Evolutionary conservation across 2,888 invertebrate genomes (phyloP).

Genomic region (Eledona agricola): DNA sequence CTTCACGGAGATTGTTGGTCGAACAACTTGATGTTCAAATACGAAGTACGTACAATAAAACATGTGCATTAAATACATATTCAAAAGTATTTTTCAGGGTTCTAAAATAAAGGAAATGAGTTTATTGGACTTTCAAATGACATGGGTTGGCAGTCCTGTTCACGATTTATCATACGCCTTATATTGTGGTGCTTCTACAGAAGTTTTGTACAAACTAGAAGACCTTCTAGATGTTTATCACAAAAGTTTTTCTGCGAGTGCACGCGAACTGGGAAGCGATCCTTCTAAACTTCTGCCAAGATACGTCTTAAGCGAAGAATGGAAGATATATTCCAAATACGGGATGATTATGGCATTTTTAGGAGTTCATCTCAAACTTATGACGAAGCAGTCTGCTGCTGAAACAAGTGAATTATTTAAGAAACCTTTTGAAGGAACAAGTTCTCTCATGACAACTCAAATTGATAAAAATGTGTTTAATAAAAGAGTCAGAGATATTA

Average conservation of each 20-base stretch:
- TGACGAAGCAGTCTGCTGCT: no score
- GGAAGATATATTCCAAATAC: slow-evolving; percentile 38
- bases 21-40: slow-evolving; percentile 52
- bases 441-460: no score
- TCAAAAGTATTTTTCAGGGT: slow-evolving; percentile 8
- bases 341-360: slow-evolving; percentile 42
- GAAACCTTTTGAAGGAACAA: no score
- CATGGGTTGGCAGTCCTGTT: slow-evolving; percentile 32
- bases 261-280: slow-evolving; percentile 44
- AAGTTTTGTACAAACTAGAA: slow-evolving; percentile 45
- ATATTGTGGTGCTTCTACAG: slow-evolving; percentile 46
- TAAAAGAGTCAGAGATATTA: background rate
- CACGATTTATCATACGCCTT: slow-evolving; percentile 49
- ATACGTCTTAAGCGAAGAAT: slow-evolving; percentile 26
- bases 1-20: slow-evolving; percentile 51
- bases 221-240: slow-evolving; percentile 48
- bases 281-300: slow-evolving; percentile 44
- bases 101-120: slow-evolving; percentile 18
- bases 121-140: slow-evolving; percentile 39
- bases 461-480: background rate
- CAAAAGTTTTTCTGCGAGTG: slow-evolving; percentile 41
- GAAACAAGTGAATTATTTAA: no score
- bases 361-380: no score
- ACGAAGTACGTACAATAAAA: slow-evolving; percentile 39
- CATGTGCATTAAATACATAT: slow-evolving; percentile 1